phyloP scores from a whole-genome alignment of 1,140 invertebrate species.

The Popillia japonica region DNA sequence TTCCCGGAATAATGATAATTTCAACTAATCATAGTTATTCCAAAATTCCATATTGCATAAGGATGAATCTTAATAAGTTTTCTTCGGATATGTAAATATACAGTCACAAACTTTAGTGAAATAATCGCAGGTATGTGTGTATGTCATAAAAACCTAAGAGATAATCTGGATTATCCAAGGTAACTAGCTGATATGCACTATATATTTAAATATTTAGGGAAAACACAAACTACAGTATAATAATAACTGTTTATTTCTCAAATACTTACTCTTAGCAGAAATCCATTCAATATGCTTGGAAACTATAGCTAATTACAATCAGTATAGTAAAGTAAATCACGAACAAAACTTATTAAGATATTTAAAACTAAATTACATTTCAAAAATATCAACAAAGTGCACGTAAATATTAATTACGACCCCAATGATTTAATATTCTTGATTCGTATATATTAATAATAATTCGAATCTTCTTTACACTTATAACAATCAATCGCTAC shows the following conservation, averaged over 20 bases:
- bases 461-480: background rate
- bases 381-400: background rate
- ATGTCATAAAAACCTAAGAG: too few species aligned
- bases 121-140: too few species aligned
- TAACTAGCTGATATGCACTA: background rate
- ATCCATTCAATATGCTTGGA: too few species aligned
- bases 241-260: background rate
- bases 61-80: slow-evolving; percentile 19
- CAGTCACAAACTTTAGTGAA: too few species aligned
- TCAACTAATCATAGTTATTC: background rate
- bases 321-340: background rate
- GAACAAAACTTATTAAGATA: slow-evolving; percentile 22
- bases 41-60: background rate
- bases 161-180: too few species aligned
- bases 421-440: slow-evolving; percentile 18
- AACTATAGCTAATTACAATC: too few species aligned
- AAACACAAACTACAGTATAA: too few species aligned
- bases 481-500: background rate
- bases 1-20: too few species aligned
- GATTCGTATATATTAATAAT: background rate
- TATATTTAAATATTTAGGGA: too few species aligned
- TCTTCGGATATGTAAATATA: background rate
- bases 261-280: background rate
- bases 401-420: slow-evolving; percentile 18
- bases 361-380: background rate